phyloP scores from a whole-genome alignment of 2,113 vertebrate genomes.

The Scolopax mira region DNA sequence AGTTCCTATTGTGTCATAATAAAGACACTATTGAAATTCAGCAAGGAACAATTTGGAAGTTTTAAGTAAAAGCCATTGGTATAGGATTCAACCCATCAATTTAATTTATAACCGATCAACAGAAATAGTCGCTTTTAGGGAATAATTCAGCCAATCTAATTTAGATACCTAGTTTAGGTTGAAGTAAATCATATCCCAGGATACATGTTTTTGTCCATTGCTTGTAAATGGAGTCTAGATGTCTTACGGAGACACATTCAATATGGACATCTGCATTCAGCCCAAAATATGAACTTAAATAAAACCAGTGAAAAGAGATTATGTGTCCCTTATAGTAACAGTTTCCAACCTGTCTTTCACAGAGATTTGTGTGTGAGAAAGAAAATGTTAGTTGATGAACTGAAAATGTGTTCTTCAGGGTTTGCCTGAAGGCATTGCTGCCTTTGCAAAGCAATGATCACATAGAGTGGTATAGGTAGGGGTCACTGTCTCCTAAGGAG shows the following conservation, averaged over 20 bases:
- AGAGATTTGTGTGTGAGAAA: not conserved
- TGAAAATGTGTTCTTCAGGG: not conserved
- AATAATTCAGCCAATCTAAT: not conserved
- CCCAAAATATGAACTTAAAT: not conserved
- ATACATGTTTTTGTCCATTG: not conserved
- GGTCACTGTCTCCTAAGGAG: not conserved
- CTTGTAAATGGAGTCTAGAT: not conserved
- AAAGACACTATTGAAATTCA: not conserved
- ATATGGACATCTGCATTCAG: not conserved
- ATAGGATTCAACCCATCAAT: not conserved
- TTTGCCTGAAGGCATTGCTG: too few relatives aligned
- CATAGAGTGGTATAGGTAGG: not conserved
- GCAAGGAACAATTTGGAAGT: not conserved
- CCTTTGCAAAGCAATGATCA: not conserved
- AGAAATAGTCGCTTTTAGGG: not conserved
- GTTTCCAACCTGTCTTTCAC: not conserved
- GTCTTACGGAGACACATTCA: not conserved
- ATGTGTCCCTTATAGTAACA: not conserved
- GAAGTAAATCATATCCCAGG: not conserved
- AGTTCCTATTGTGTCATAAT: not conserved
- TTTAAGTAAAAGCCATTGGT: not conserved
- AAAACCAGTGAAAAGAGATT: not conserved
- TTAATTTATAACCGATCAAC: not conserved
- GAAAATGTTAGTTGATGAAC: not conserved
- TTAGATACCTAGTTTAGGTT: not conserved